Percentiles rank a stretch among this genome's conserved stretches.
Conservation (phyloP, 2,797 vertebrate genomes). For the Lithobates pipiens region DNA sequence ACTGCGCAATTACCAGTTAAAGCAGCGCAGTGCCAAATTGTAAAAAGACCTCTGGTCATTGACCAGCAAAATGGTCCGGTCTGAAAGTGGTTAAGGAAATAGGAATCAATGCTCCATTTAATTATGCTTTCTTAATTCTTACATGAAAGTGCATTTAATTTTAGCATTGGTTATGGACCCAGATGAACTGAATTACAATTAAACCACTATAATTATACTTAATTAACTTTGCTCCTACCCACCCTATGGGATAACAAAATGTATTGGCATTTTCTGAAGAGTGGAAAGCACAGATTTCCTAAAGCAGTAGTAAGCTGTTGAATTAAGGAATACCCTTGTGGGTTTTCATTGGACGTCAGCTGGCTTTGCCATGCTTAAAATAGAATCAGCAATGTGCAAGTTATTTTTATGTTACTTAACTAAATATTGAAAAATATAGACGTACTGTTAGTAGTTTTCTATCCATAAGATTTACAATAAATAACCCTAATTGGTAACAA, state of each 20-base stretch:
- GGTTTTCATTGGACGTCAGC: background rate
- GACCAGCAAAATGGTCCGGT: no score
- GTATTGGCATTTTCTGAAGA: constrained; percentile 3
- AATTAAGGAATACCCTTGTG: constrained; percentile 27
- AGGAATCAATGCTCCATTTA: background rate
- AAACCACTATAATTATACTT: constrained; percentile 4
- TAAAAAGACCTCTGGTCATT: no score
- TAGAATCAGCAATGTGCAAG: background rate
- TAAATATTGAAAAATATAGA: background rate
- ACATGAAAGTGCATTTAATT: background rate
- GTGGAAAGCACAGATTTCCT: constrained; percentile 10
- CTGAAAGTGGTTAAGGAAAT: no score
- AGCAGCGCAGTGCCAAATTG: no score
- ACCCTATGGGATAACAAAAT: background rate
- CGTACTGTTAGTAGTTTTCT: no score
- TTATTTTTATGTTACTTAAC: constrained; percentile 3
- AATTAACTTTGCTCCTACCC: constrained; percentile 7
- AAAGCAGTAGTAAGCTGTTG: constrained; percentile 18
- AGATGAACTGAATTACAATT: constrained; percentile 28
- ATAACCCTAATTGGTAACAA: no score
- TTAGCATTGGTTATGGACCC: background rate
- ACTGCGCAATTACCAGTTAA: no score
- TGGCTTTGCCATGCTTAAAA: constrained; percentile 6
- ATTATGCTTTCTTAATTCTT: background rate
- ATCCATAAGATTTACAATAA: no score